Conservation (phyloP, 2,113 vertebrate genomes). For the Plestiodon gilberti region DNA sequence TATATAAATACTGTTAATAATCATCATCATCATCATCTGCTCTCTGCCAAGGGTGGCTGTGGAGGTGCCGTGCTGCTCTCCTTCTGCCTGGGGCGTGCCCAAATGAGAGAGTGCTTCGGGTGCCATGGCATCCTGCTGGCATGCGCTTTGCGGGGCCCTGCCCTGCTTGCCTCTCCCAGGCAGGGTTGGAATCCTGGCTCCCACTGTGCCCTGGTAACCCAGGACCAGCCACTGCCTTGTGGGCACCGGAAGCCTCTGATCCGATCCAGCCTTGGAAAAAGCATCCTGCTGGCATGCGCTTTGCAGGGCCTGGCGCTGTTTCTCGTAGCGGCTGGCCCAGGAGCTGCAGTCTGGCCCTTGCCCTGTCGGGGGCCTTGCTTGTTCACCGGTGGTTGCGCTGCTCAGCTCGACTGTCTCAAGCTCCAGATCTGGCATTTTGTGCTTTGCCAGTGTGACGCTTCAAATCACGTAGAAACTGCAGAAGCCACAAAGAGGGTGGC, state of each 20-base stretch:
- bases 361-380: background rate
- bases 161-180: accelerated
- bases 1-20: too few relatives aligned
- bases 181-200: too few relatives aligned
- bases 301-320: background rate
- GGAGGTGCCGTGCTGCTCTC: slow-evolving; percentile 23
- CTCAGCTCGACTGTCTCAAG: background rate
- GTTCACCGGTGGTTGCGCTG: background rate
- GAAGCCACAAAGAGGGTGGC: too few relatives aligned
- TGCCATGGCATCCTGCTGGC: background rate
- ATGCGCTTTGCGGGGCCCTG: slow-evolving; percentile 2
- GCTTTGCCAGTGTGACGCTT: background rate
- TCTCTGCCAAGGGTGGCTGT: slow-evolving; percentile 26
- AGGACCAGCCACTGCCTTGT: background rate
- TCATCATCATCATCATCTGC: too few relatives aligned
- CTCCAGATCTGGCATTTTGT: background rate
- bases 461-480: too few relatives aligned
- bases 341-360: background rate
- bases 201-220: too few relatives aligned
- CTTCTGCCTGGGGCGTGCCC: slow-evolving; percentile 46
- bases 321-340: background rate
- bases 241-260: background rate
- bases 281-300: too few relatives aligned
- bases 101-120: slow-evolving; percentile 36
- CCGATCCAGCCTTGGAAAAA: background rate